Base-by-base conservation (phyloP, 2,113 vertebrate species). In the Lampris megalopsis region DNA sequence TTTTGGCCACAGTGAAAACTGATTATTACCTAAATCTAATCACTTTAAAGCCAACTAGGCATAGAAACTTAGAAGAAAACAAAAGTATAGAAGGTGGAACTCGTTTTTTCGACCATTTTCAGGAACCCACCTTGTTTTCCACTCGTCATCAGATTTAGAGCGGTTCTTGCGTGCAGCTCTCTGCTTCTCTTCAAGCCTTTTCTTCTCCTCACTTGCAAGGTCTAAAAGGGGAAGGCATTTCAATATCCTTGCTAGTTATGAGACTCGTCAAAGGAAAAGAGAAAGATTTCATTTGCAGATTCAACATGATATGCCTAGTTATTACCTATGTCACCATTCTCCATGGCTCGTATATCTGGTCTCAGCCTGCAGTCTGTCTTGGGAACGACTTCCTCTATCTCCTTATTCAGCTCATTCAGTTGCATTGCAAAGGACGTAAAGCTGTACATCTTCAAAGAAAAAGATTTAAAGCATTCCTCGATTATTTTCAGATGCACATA, bases 311-410 rank as follows among this genome's bases (percentile, higher is more conserved):
- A 0, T 37, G 0, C 38, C 2, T 36, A 47, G 2, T 59, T 4
- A 4, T 92, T 94, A 99, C 98, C 98, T 68, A 98, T 99, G 84
- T 99, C 96, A 72, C 98, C 98, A 1, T 98, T 99, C 89, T 99
- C 98, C 98, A 99, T 99, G 76, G 98, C 97, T 84, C 96, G 93
- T 77, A 99, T 95, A 80, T 99, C 98, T 0, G 98, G 97, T 50
- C 98, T 95, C 54, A 98, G 88, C 73, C 98, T 94, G 90, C 97
- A 98, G 92, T 99, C 98, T 0, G 98, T 98, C 85, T 95, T 97
- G 10, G 98, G 97, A 67, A 99, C 95, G 76, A 95, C 87, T 0
- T 88, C 94, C 84, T 97, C 96, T 92, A 98, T 99, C 72, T 96
- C 97, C 82, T 95, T 94, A 78, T 92, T 94, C 82, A 98, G 75